Conservation (phyloP, 2,797 vertebrate species). For the Sphaeramia orbicularis region DNA sequence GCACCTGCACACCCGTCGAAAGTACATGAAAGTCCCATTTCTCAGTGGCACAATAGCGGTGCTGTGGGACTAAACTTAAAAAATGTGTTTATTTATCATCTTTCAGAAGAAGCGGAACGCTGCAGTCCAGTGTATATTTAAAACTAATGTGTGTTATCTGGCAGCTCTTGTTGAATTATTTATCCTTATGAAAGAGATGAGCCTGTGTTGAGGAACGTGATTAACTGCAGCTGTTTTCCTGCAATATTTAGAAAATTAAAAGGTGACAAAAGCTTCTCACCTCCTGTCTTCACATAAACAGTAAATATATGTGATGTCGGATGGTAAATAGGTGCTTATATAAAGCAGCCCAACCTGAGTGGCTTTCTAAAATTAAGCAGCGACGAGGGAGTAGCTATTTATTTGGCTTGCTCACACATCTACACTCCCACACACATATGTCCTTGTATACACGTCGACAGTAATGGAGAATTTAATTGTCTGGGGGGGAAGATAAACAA, state of each 20-base stretch:
- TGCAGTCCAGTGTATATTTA: conserved; percentile 27
- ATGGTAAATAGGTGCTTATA: conserved; percentile 48
- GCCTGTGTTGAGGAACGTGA: conserved; percentile 19
- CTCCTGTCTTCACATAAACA: conserved; percentile 17
- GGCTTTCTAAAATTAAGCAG: conserved; percentile 59
- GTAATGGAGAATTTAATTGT: conserved; percentile 77
- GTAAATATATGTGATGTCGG: conserved; percentile 5
- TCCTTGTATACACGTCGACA: conserved; percentile 60
- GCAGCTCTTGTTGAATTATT: conserved; percentile 42
- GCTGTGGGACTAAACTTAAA: conserved; percentile 29
- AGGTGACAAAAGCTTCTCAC: conserved; percentile 10
- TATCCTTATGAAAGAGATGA: conserved; percentile 25
- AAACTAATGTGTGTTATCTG: conserved; percentile 21
- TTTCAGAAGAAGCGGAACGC: conserved; percentile 13
- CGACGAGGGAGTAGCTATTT: conserved; percentile 63
- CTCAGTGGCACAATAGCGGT: conserved; percentile 1
- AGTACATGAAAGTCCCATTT: conserved; percentile 3
- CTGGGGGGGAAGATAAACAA: conserved; percentile 64
- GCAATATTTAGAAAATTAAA: conserved; percentile 22
- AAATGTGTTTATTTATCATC: conserved; percentile 12
- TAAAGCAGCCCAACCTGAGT: conserved; percentile 39
- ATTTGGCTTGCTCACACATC: conserved; percentile 41
- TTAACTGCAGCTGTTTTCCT: conserved; percentile 11
- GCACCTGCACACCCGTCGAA: conserved; percentile 15
- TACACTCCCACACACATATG: conserved; percentile 64